These are phyloP conservation scores for Nasua narica DNA, from an alignment of 2,797 vertebrate genomes.

Conservation along the genomic window DNA sequence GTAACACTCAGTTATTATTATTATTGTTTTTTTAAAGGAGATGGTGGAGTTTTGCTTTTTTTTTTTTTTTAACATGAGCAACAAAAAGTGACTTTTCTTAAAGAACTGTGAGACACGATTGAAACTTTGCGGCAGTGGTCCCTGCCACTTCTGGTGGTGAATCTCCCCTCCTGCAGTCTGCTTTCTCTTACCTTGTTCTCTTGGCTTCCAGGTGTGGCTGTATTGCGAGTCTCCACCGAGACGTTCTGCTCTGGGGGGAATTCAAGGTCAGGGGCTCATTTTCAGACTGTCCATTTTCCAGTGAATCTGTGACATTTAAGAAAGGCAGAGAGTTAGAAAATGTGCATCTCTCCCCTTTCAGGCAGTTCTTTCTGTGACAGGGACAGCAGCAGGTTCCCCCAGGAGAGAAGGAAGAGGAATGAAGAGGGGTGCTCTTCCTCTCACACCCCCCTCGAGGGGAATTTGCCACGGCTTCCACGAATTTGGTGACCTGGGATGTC, in stretches of 20 bases:
- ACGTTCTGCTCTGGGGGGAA: neutral
- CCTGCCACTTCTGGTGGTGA: rapidly evolving
- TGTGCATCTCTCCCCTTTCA: neutral
- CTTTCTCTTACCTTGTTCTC: constrained; percentile 35
- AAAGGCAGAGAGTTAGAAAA: constrained; percentile 51
- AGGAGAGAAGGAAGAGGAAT: neutral
- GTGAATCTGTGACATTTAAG: constrained; percentile 71
- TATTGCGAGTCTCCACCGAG: constrained; percentile 21
- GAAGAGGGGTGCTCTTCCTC: neutral
- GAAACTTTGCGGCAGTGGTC: rapidly evolving
- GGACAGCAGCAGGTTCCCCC: neutral
- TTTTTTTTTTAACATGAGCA: neutral
- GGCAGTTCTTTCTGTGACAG: neutral
- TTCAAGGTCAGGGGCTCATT: constrained; percentile 62
- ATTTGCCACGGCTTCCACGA: too few relatives aligned
- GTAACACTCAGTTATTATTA: neutral
- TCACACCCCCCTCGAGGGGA: neutral
- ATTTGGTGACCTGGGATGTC: neutral
- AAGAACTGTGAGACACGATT: neutral
- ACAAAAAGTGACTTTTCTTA: neutral
- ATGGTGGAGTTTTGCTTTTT: neutral
- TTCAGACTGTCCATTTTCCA: constrained; percentile 59
- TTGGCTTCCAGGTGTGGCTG: neutral
- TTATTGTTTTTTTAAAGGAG: neutral
- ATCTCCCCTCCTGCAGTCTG: rapidly evolving